Percentiles rank a stretch among this genome's conserved stretches.
Evolutionary conservation across 2,113 vertebrate genomes (phyloP).

Genomic region (Mionectes macconnelli): DNA sequence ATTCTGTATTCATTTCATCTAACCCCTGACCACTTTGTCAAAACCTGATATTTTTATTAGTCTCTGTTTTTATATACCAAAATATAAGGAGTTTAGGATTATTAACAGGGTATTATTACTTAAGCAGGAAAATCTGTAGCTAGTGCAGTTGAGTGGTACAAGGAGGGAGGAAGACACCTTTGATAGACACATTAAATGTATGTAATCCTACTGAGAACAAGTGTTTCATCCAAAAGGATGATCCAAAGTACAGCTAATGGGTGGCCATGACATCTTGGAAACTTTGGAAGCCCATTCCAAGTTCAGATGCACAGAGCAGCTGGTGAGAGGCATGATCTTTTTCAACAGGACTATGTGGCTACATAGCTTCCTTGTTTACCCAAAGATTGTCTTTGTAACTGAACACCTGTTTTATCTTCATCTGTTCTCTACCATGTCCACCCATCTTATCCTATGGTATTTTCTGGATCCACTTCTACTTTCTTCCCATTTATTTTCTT

Average conservation of each 20-base stretch:
- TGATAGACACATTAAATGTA: background rate
- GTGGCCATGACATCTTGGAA: too few species aligned
- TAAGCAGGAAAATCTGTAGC: background rate
- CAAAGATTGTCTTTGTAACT: background rate
- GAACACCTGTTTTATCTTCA: background rate
- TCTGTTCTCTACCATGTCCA: background rate
- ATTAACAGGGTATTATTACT: background rate
- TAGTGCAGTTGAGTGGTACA: background rate
- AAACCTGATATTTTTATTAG: background rate
- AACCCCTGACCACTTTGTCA: background rate
- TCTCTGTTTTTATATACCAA: background rate
- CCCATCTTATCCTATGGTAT: background rate
- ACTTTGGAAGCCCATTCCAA: background rate
- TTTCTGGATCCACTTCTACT: background rate
- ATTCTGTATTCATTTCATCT: background rate
- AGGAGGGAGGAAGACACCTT: background rate
- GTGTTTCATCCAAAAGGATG: background rate
- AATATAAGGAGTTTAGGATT: background rate
- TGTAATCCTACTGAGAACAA: background rate
- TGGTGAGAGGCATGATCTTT: background rate
- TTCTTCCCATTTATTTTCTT: background rate
- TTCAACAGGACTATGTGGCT: accelerated
- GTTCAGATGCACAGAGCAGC: background rate
- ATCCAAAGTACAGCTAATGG: too few species aligned
- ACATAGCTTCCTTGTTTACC: background rate